A percentile compares a stretch with the other conserved stretches of the same genome.
Conservation (phyloP, 2,113 vertebrate species). For the Alligator sinensis region DNA sequence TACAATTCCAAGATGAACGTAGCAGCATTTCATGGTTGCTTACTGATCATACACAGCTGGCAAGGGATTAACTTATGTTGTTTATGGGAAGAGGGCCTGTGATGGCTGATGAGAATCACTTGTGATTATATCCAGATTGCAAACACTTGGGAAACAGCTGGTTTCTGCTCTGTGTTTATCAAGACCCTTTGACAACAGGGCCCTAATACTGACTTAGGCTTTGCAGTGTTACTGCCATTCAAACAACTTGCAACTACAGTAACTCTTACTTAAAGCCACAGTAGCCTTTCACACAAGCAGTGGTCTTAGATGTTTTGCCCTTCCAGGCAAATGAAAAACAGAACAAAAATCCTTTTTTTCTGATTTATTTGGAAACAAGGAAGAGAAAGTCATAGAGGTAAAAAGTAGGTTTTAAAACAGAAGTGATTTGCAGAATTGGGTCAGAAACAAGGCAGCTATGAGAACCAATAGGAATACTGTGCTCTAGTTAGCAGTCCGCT, state of each 20-base stretch:
- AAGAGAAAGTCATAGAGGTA: no score
- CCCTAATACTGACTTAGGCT: background rate
- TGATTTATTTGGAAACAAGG: background rate
- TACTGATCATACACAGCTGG: background rate
- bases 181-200: accelerated
- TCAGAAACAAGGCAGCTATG: background rate
- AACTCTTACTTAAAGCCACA: background rate
- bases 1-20: background rate
- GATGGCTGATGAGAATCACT: background rate
- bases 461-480: background rate
- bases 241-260: background rate
- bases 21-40: background rate
- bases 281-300: background rate
- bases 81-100: background rate
- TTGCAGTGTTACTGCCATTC: background rate
- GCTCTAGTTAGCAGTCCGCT: background rate
- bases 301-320: background rate
- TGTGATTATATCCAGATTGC: background rate
- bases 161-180: background rate
- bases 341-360: background rate
- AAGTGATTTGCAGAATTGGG: background rate
- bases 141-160: background rate
- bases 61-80: background rate
- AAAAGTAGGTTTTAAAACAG: background rate
- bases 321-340: background rate